Percentiles rank a stretch among this genome's conserved stretches.
These are phyloP conservation scores for Heteropelma amictum DNA, from an alignment of 2,888 invertebrate genomes.

Conservation along the genomic window DNA sequence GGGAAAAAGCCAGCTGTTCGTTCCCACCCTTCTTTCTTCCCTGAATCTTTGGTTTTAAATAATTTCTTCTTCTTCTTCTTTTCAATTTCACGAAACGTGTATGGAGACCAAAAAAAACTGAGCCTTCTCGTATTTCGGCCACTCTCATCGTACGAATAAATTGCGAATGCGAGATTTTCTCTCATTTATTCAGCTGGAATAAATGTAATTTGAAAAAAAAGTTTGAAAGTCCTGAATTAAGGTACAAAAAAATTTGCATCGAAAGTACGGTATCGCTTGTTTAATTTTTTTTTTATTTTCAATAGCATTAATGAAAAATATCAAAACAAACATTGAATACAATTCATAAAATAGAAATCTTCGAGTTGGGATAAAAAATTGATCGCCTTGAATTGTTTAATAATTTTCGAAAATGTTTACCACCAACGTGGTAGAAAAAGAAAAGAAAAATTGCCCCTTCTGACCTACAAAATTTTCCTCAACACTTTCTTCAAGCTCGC, in stretches of 20 bases:
- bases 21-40: slow-evolving; percentile 45
- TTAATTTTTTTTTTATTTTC: too few species aligned
- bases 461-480: slow-evolving; percentile 41
- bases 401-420: too few species aligned
- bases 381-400: too few species aligned
- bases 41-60: slow-evolving; percentile 25
- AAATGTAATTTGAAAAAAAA: slow-evolving; percentile 6
- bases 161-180: background rate
- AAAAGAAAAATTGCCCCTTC: background rate
- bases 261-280: too few species aligned
- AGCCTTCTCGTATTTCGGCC: too few species aligned
- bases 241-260: slow-evolving; percentile 1
- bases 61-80: background rate
- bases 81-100: background rate
- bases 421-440: background rate
- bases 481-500: slow-evolving; percentile 44
- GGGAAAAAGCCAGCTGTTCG: slow-evolving; percentile 52
- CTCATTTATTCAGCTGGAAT: background rate
- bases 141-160: background rate
- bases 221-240: too few species aligned
- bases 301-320: too few species aligned
- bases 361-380: too few species aligned
- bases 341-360: too few species aligned
- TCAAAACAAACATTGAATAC: too few species aligned
- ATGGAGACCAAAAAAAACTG: background rate